These are phyloP conservation scores for Platyscapa corneri DNA, from an alignment of 1,140 invertebrate species.

Conservation along the genomic window DNA sequence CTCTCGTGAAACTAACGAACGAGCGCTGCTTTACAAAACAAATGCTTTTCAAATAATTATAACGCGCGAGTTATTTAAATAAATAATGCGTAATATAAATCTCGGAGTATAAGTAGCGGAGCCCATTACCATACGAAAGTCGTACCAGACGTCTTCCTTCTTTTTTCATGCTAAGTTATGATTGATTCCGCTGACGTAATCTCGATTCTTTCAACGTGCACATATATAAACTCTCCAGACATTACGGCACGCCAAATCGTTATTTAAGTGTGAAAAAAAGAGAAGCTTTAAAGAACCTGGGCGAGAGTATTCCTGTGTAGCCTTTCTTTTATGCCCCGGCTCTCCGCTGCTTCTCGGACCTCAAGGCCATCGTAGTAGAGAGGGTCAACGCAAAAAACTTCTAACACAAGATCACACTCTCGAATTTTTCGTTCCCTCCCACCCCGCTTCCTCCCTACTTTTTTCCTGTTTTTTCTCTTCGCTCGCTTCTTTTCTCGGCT, in stretches of 20 bases:
- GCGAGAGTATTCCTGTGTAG: constrained; percentile 31
- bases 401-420: constrained; percentile 48
- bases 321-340: constrained; percentile 47
- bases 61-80: no score
- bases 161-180: constrained; percentile 43
- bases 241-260: constrained; percentile 39
- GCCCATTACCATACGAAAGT: constrained; percentile 33
- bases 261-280: constrained; percentile 48
- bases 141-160: not conserved
- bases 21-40: no score
- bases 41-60: no score
- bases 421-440: constrained; percentile 23
- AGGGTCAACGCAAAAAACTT: constrained; percentile 44
- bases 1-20: no score
- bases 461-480: not conserved
- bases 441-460: no score
- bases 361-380: constrained; percentile 47
- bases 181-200: constrained; percentile 48
- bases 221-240: constrained; percentile 24
- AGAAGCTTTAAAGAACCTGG: constrained; percentile 43
- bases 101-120: not conserved
- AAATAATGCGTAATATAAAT: no score
- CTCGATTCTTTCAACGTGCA: constrained; percentile 8
- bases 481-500: not conserved
- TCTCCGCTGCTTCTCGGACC: not conserved